Percentiles rank a stretch among this genome's conserved stretches.
Evolutionary conservation across 2,113 vertebrate genomes (phyloP).

Genomic region (Zosterops japonicus): DNA sequence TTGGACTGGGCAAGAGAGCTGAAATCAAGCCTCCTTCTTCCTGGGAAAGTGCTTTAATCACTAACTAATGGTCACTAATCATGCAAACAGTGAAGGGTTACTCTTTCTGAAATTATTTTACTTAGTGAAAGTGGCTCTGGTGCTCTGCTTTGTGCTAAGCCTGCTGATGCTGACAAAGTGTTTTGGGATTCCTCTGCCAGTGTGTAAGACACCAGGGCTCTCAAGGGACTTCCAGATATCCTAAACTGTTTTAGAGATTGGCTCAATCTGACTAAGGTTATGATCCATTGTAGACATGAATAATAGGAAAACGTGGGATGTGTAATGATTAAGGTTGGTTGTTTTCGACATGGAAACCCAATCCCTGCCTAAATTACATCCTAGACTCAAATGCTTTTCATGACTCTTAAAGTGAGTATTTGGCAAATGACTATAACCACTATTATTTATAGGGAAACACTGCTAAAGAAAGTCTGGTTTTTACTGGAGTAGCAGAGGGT

Average conservation of each 20-base stretch:
- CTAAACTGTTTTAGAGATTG: neutral
- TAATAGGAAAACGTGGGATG: neutral
- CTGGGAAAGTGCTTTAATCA: neutral
- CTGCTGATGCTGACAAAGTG: neutral
- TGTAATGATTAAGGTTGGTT: neutral
- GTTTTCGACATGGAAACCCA: neutral
- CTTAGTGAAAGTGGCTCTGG: neutral
- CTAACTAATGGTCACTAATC: neutral
- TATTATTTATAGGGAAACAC: neutral
- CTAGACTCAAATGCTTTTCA: neutral
- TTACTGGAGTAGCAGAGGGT: neutral
- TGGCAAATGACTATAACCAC: neutral
- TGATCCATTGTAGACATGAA: neutral
- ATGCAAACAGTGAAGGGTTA: neutral
- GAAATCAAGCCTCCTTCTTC: neutral
- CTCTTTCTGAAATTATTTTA: neutral
- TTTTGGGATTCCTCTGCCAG: neutral
- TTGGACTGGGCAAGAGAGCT: neutral
- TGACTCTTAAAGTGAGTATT: neutral
- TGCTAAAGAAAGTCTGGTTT: neutral
- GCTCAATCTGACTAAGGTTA: neutral
- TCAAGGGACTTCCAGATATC: neutral
- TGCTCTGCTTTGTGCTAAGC: conserved; percentile 1
- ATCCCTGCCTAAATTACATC: neutral
- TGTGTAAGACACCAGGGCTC: neutral